Conservation (phyloP, 2,888 invertebrate genomes). For the Lepidonotus clava region DNA sequence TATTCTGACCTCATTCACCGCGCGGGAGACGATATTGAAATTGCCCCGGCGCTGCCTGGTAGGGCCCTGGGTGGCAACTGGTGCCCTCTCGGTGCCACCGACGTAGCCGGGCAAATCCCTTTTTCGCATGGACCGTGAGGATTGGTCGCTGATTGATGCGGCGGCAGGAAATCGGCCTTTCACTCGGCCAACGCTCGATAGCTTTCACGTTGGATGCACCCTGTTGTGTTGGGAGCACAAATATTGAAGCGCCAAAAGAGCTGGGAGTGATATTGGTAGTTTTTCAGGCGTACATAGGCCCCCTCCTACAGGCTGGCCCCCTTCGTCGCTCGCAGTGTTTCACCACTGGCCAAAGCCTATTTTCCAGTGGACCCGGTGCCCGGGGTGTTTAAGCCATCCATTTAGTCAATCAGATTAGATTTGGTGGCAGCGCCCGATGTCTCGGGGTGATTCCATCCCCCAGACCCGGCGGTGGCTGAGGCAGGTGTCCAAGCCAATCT, state of each 20-base stretch:
- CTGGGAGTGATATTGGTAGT: conserved; percentile 32
- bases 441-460: conserved; percentile 23
- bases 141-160: conserved; percentile 35
- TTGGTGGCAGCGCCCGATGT: conserved; percentile 30
- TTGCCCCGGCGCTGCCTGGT: not conserved
- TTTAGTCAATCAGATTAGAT: conserved; percentile 46
- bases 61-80: not conserved
- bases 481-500: conserved; percentile 41
- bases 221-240: conserved; percentile 42
- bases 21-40: conserved; percentile 6
- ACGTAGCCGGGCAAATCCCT: not conserved
- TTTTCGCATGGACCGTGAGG: not conserved
- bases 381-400: conserved; percentile 38
- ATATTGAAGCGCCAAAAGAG: conserved; percentile 42
- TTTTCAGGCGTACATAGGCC: not conserved
- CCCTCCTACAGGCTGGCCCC: not conserved
- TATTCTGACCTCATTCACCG: not conserved
- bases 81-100: not conserved
- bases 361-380: conserved; percentile 18
- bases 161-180: conserved; percentile 35
- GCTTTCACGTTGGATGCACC: conserved; percentile 39
- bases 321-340: not conserved
- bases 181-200: conserved; percentile 25
- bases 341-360: conserved; percentile 27
- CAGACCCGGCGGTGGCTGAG: not conserved